phyloP scores from a whole-genome alignment of 2,113 vertebrate species.

The Dasypus novemcinctus region DNA sequence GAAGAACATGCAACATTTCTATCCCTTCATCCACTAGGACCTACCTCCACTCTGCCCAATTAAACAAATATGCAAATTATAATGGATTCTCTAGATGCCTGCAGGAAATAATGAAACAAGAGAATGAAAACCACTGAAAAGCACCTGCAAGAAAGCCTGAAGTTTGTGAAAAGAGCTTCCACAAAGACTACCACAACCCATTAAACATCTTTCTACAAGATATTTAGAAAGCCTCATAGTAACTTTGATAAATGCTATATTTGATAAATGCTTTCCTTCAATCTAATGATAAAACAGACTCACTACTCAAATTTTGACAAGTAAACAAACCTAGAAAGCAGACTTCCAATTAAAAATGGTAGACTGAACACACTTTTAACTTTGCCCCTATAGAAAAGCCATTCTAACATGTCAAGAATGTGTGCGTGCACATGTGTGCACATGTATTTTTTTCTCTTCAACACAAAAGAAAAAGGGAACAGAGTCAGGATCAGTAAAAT shows the following conservation, averaged over 20 bases:
- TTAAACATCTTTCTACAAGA: not conserved
- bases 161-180: not conserved
- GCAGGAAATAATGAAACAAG: not conserved
- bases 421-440: not conserved
- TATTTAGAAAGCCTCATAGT: not conserved
- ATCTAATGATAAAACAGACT: not conserved
- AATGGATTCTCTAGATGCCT: not conserved
- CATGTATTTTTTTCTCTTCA: not conserved
- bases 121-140: constrained; percentile 16
- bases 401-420: not conserved
- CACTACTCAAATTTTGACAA: not conserved
- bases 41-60: not conserved
- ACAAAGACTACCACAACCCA: not conserved
- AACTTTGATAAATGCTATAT: not conserved
- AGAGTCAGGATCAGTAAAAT: not conserved
- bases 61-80: not conserved
- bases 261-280: constrained; percentile 1
- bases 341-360: not conserved
- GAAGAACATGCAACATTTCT: not conserved
- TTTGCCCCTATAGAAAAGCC: not conserved
- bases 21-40: not conserved
- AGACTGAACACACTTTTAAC: not conserved
- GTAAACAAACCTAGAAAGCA: not conserved
- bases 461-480: not conserved
- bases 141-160: not conserved